A percentile compares a stretch with the other conserved stretches of the same genome.
Evolutionary conservation across 37 sponge, comb jelly and placozoan species (phyloP).

Genomic region (Ephydatia muelleri): DNA sequence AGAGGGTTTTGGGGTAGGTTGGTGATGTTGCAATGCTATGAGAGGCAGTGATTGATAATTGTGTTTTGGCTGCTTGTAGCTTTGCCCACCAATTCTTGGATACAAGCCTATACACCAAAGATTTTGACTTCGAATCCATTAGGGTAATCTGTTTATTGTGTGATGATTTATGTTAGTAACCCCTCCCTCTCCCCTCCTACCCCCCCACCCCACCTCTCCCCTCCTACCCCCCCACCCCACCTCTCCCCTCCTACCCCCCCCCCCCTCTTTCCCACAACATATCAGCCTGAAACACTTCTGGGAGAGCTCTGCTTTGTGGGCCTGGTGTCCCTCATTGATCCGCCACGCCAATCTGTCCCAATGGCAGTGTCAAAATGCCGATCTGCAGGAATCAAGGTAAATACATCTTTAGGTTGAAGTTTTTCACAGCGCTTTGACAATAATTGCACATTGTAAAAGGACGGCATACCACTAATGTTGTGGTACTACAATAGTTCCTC

Average conservation of each 20-base stretch:
- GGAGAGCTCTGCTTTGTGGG: conserved; percentile 90
- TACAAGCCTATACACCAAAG: conserved; percentile 61
- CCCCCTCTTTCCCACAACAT: neutral
- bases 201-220: too few relatives aligned
- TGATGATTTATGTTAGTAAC: too few relatives aligned
- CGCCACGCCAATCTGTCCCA: conserved; percentile 92
- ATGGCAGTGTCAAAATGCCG: conserved; percentile 94
- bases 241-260: too few relatives aligned
- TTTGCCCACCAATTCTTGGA: conserved; percentile 83
- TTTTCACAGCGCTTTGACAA: neutral
- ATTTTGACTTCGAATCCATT: conserved; percentile 78
- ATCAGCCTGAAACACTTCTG: conserved; percentile 82
- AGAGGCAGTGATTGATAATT: neutral
- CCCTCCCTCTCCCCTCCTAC: too few relatives aligned
- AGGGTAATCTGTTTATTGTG: conserved; percentile 28
- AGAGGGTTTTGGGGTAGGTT: conserved; percentile 92
- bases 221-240: too few relatives aligned
- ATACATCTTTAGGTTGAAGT: neutral
- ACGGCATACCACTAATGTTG: neutral
- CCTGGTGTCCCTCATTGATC: conserved; percentile 93
- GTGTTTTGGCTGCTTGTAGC: conserved; percentile 5
- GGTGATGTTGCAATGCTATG: neutral
- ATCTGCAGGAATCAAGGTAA: conserved; percentile 90
- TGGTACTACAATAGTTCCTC: neutral
- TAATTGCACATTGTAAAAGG: neutral